Base-by-base conservation (phyloP, 1,140 invertebrate species). In the Hyphantria cunea region DNA sequence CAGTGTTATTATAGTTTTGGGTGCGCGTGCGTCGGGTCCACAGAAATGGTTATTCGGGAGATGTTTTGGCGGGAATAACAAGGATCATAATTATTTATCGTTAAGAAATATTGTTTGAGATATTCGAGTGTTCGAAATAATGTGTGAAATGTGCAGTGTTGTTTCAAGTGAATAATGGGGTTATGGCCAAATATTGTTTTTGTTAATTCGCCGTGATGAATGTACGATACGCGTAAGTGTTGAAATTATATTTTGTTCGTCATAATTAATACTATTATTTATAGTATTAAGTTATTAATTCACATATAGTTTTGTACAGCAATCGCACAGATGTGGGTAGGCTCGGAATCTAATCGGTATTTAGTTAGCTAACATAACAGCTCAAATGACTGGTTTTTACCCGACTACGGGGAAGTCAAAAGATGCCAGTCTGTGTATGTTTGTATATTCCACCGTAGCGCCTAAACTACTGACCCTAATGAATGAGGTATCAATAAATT, bases 11-110 rank as follows among this genome's bases (percentile, higher is more conserved):
- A 66, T 59, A 71, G 70, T 69, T 55, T 72, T 76, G 64, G 52
- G 52, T 78, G 74, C 70, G 80, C 66, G 76, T 74, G 85, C 67
- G 75, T 74, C 70, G 76, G 56, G 58, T 64, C 61, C 68, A 63
- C 63, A 51, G 60, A 64, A 52, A 70, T 66, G 66, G 66, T 54
- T 10, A 48, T 76, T 70, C 72, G 66, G 66, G 50, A 44, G 44
- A 41, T 17, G 41, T 83, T 87, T 86, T 84, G 79, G 83, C 83
- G 85, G 83, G 82, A 88, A 86, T 32, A 39, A 50, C 48, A 44
- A 39, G 65, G 52, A 15, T 51, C 50, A 50, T 25, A 3, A 3
- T 25, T 66, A 58, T 51, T 39, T 66, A 58, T 49, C 58, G 50
- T 59, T 5, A 59, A 59, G 65, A 68, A 59, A 58, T 70, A 68